A percentile compares a stretch with the other conserved stretches of the same genome.
These are phyloP conservation scores for Dinothrombium tinctorium DNA, from an alignment of 1,140 invertebrate genomes.

Conservation along the genomic window DNA sequence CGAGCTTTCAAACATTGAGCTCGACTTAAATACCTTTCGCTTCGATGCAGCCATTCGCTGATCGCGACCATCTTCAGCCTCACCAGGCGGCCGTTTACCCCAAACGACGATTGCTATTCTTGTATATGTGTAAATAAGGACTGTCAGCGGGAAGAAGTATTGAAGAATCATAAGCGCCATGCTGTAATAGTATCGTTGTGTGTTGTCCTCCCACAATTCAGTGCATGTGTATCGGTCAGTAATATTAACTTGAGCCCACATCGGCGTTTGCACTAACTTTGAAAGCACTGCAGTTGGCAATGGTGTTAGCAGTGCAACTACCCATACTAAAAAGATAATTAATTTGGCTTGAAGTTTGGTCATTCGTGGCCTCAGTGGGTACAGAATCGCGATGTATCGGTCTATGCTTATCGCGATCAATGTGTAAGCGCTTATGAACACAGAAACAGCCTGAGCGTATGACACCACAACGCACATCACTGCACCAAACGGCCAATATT, in stretches of 20 bases:
- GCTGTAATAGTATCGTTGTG: constrained; percentile 34
- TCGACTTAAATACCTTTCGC: constrained; percentile 43
- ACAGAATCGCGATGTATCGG: constrained; percentile 56
- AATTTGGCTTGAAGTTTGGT: constrained; percentile 40
- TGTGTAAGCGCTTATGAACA: constrained; percentile 41
- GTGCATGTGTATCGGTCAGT: constrained; percentile 9
- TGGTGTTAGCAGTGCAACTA: constrained; percentile 46
- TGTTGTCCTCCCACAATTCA: constrained; percentile 10
- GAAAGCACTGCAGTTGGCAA: constrained; percentile 48
- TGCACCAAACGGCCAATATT: constrained; percentile 58
- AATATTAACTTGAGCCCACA: constrained; percentile 3
- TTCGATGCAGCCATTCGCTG: constrained; percentile 58
- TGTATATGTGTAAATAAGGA: constrained; percentile 65
- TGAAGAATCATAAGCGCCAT: constrained; percentile 52
- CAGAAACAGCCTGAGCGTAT: constrained; percentile 29
- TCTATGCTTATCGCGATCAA: constrained; percentile 20
- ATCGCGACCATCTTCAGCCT: constrained; percentile 54
- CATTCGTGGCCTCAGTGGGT: constrained; percentile 51
- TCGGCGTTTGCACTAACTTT: constrained; percentile 15
- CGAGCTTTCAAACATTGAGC: no score
- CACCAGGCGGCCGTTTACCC: constrained; percentile 59
- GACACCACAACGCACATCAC: constrained; percentile 48
- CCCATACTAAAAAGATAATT: constrained; percentile 48
- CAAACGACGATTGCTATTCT: constrained; percentile 64
- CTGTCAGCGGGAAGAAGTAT: constrained; percentile 52